These are phyloP conservation scores for Hybognathus amarus DNA, from an alignment of 2,797 vertebrate genomes.

Conservation along the genomic window DNA sequence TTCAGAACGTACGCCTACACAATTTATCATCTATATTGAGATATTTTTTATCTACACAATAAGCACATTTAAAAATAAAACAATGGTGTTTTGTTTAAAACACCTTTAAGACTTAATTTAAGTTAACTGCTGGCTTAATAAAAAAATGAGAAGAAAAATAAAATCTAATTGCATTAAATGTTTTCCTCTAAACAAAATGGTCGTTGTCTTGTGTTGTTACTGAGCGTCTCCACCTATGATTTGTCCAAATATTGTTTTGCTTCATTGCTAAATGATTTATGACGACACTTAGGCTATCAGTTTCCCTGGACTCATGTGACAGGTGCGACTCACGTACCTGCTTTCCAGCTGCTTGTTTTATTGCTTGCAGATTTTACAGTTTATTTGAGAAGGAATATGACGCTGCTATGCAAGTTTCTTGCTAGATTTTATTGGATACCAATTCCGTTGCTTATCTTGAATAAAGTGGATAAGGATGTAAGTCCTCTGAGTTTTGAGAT, in stretches of 20 bases:
- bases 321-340: slow-evolving; percentile 75
- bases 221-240: slow-evolving; percentile 31
- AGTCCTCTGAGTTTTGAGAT: slow-evolving; percentile 23
- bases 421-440: slow-evolving; percentile 27
- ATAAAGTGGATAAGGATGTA: slow-evolving; percentile 55
- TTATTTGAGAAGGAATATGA: slow-evolving; percentile 75
- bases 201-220: not conserved
- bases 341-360: slow-evolving; percentile 84
- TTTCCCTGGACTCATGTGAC: slow-evolving; percentile 66
- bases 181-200: not conserved
- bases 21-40: not conserved
- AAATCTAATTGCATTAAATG: not conserved
- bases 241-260: slow-evolving; percentile 51
- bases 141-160: not conserved
- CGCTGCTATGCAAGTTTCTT: slow-evolving; percentile 54
- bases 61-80: not conserved
- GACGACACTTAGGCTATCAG: slow-evolving; percentile 71
- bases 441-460: slow-evolving; percentile 63
- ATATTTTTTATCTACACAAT: not conserved
- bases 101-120: not conserved
- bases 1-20: not conserved
- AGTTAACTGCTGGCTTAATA: not conserved
- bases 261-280: slow-evolving; percentile 69
- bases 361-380: slow-evolving; percentile 77
- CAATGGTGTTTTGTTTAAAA: not conserved